These are phyloP conservation scores for Catocala fraxini DNA, from an alignment of 2,888 invertebrate genomes.

Conservation along the genomic window DNA sequence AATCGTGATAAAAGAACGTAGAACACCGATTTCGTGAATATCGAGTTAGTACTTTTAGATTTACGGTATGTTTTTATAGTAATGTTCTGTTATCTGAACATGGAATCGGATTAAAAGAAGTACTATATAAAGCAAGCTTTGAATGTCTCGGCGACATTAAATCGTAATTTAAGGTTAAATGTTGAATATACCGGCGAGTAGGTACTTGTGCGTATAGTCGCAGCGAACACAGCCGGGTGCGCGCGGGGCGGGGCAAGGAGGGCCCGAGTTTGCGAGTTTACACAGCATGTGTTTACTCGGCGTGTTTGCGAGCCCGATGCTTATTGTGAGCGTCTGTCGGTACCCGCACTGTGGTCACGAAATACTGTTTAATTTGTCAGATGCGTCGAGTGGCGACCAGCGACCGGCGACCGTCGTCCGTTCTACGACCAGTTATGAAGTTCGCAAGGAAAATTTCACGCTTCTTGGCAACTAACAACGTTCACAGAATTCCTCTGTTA, in stretches of 20 bases:
- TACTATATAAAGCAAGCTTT: slow-evolving; percentile 9
- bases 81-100: slow-evolving; percentile 35
- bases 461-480: slow-evolving; percentile 48
- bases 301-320: slow-evolving; percentile 69
- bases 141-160: neutral
- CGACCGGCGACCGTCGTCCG: slow-evolving; percentile 21
- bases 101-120: slow-evolving; percentile 41
- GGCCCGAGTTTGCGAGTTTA: slow-evolving; percentile 64
- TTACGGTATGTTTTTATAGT: slow-evolving; percentile 37
- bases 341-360: slow-evolving; percentile 47
- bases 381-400: slow-evolving; percentile 48
- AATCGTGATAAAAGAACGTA: slow-evolving; percentile 49
- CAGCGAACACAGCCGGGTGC: slow-evolving; percentile 31
- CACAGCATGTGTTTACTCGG: slow-evolving; percentile 69
- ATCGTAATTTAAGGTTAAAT: slow-evolving; percentile 21
- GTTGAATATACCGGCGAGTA: slow-evolving; percentile 37
- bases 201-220: slow-evolving; percentile 43
- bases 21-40: slow-evolving; percentile 47
- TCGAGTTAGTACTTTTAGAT: slow-evolving; percentile 32
- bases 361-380: slow-evolving; percentile 64
- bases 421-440: slow-evolving; percentile 33
- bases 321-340: slow-evolving; percentile 67
- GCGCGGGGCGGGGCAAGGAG: slow-evolving; percentile 32
- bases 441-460: slow-evolving; percentile 55
- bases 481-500: slow-evolving; percentile 40